phyloP scores from a whole-genome alignment of 2,797 vertebrate genomes.

The Esox lucius region DNA sequence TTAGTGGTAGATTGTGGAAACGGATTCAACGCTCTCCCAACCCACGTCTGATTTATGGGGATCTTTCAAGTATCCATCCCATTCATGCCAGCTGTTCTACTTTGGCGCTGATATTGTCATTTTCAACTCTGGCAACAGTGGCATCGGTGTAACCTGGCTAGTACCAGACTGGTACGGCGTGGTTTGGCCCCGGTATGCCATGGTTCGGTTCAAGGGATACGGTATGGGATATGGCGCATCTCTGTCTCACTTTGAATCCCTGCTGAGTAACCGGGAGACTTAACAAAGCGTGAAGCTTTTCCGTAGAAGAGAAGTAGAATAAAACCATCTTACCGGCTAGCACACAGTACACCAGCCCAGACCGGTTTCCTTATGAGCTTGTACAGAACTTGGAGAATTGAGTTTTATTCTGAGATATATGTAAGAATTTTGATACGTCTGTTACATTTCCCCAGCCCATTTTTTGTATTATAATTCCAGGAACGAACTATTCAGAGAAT shows the following conservation, averaged over 20 bases:
- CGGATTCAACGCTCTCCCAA: constrained; percentile 18
- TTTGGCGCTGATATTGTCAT: no score
- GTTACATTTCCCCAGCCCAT: constrained; percentile 58
- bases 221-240: constrained; percentile 40
- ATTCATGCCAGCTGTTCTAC: no score
- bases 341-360: constrained; percentile 43
- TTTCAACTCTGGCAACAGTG: background rate
- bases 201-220: constrained; percentile 35
- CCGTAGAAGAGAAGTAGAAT: constrained; percentile 74
- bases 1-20: background rate
- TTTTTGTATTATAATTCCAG: constrained; percentile 78
- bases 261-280: constrained; percentile 45
- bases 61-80: no score
- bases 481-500: constrained; percentile 69
- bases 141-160: constrained; percentile 28
- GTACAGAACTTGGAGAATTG: constrained; percentile 92
- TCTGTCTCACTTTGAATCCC: constrained; percentile 29
- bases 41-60: background rate
- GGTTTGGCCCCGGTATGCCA: background rate
- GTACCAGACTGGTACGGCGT: background rate
- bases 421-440: constrained; percentile 94
- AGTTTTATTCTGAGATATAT: constrained; percentile 81
- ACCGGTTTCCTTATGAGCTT: constrained; percentile 92
- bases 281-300: constrained; percentile 72
- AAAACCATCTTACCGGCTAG: constrained; percentile 46